Evolutionary conservation across 2,888 invertebrate genomes (phyloP), one percentile per base, ranked within the genome.

Genomic region (Rhimphoctona megacephalus): DNA sequence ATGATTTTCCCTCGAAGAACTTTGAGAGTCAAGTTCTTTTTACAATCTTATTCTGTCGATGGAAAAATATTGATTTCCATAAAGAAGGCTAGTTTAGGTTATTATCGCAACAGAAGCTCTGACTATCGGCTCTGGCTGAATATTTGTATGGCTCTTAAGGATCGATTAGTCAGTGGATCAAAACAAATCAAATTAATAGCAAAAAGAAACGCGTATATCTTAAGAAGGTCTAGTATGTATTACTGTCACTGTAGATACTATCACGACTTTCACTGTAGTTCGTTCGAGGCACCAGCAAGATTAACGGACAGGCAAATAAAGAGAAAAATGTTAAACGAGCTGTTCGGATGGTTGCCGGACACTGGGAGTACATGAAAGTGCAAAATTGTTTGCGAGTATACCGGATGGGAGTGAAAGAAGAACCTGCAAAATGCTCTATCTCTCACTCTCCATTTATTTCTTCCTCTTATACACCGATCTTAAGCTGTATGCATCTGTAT

Each of bases 241-340:
- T 61, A 61, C 74, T 43, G 61, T 77, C 77, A 66, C 77, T 79
- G 39, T 67, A 79, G 54, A 79, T 67, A 78, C 22, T 54, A 78
- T 77, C 49, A 36, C 25, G 61, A 81, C 81, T 85, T 85, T 85
- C 77, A 77, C 85, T 77, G 70, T 64, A 76, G 69, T 81, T 66
- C 54, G 52, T 85, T 84, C 74, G 49, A 61, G 64, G 70, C 74
- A 77, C 46, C 49, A 61, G 77, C 39, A 66, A 81, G 77, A 81
- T 54, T 46, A 72, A 36, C 77, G 43, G 64, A 46, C 36, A 67
- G 46, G 49, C 64, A 81, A 77, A 66, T 81, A 43, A 73, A 43
- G 64, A 57, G 33, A 77, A 57, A 66, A 77, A 73, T 33, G 57
- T 64, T 77, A 72, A 72, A 73, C 52, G 72, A 54, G 72, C 66